These are phyloP conservation scores for Leptarthrus brevirostris DNA, from an alignment of 2,888 invertebrate species.

Conservation along the genomic window DNA sequence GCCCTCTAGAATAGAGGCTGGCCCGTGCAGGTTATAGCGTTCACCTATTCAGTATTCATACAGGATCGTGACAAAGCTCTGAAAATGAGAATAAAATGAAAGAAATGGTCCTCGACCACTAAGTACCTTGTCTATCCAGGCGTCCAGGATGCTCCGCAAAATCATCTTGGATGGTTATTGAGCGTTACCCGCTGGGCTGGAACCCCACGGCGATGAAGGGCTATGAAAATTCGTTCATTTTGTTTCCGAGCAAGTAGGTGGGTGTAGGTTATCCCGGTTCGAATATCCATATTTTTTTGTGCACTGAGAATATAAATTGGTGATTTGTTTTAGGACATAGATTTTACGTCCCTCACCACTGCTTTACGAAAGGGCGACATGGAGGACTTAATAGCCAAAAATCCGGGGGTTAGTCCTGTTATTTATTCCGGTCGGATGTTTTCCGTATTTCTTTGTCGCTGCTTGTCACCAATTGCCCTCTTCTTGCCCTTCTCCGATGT, in stretches of 20 bases:
- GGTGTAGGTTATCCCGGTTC: slow-evolving; percentile 33
- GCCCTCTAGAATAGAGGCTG: slow-evolving; percentile 20
- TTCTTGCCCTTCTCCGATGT: background rate
- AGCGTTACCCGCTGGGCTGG: slow-evolving; percentile 35
- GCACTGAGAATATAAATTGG: slow-evolving; percentile 55
- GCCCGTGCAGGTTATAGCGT: slow-evolving; percentile 22
- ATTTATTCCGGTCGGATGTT: slow-evolving; percentile 47
- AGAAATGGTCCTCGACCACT: slow-evolving; percentile 49
- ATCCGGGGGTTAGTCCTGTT: slow-evolving; percentile 43
- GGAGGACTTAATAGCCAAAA: slow-evolving; percentile 44
- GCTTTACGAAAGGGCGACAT: slow-evolving; percentile 14
- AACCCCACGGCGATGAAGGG: background rate
- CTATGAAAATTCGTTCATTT: slow-evolving; percentile 17
- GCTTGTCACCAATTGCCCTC: slow-evolving; percentile 27
- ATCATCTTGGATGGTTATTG: slow-evolving; percentile 19
- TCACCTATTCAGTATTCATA: slow-evolving; percentile 54
- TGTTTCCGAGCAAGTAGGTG: background rate
- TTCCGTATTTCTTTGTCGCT: slow-evolving; percentile 43
- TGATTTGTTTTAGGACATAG: slow-evolving; percentile 52
- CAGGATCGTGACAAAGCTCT: slow-evolving; percentile 52
- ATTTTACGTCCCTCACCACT: background rate
- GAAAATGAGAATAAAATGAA: slow-evolving; percentile 53
- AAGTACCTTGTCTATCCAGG: slow-evolving; percentile 4
- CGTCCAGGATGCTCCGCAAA: slow-evolving; percentile 10
- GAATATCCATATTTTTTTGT: slow-evolving; percentile 55